A percentile compares a stretch with the other conserved stretches of the same genome.
Evolutionary conservation across 2,888 invertebrate species (phyloP).

Genomic region (Bedellia somnulentella): DNA sequence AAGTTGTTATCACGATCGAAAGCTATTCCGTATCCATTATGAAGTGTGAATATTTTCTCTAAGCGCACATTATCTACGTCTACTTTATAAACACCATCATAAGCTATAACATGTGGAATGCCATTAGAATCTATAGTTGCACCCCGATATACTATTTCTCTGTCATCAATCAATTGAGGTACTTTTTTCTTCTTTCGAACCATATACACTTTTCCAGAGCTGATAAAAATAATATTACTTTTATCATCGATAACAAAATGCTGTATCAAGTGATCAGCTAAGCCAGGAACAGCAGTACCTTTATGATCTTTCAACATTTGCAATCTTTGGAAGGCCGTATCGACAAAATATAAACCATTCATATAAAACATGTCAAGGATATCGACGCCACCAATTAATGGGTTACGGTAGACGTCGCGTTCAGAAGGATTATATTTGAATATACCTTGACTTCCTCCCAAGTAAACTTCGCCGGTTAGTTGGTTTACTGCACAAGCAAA

Average conservation of each 20-base stretch:
- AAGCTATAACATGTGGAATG: slow-evolving; percentile 22
- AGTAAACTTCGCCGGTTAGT: slow-evolving; percentile 19
- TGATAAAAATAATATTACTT: slow-evolving; percentile 22
- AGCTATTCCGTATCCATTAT: slow-evolving; percentile 27
- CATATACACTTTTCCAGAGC: slow-evolving; percentile 20
- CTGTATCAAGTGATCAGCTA: slow-evolving; percentile 21
- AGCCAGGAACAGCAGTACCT: slow-evolving; percentile 14
- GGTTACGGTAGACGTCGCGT: slow-evolving; percentile 18
- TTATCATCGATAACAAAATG: slow-evolving; percentile 23
- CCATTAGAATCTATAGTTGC: slow-evolving; percentile 21
- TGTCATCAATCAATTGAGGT: slow-evolving; percentile 17
- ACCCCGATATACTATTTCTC: slow-evolving; percentile 21
- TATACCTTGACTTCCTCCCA: slow-evolving; percentile 36
- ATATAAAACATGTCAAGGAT: slow-evolving; percentile 30
- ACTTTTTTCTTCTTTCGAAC: slow-evolving; percentile 15
- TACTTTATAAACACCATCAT: slow-evolving; percentile 26
- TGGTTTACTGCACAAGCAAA: slow-evolving; percentile 33
- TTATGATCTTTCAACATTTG: slow-evolving; percentile 16
- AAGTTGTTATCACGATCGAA: slow-evolving; percentile 31
- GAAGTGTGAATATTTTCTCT: slow-evolving; percentile 16
- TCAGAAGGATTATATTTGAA: slow-evolving; percentile 23
- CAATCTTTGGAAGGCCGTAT: slow-evolving; percentile 24
- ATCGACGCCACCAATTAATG: slow-evolving; percentile 20
- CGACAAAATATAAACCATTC: slow-evolving; percentile 25
- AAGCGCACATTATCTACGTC: slow-evolving; percentile 17